These are phyloP conservation scores for Intellagama lesueurii DNA, from an alignment of 2,797 vertebrate species.

Conservation along the genomic window DNA sequence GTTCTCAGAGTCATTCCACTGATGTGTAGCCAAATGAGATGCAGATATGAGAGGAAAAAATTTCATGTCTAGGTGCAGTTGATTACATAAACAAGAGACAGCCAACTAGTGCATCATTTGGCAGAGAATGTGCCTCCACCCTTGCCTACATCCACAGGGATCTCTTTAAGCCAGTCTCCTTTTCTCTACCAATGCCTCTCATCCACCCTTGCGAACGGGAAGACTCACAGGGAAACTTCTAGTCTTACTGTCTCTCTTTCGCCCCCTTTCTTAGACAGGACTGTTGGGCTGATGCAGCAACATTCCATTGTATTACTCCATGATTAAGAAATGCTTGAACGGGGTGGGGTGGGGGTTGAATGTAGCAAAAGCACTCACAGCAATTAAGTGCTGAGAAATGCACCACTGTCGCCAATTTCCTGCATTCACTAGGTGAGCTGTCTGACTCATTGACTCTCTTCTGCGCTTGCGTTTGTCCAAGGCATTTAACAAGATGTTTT, in stretches of 20 bases:
- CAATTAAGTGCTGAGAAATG: conserved; percentile 5
- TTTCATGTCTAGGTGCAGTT: too few relatives aligned
- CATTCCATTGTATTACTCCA: not conserved
- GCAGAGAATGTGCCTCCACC: not conserved
- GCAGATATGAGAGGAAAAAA: not conserved
- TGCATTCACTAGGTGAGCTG: not conserved
- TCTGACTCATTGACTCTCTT: conserved; percentile 27
- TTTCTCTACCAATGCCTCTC: not conserved
- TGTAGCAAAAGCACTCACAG: not conserved
- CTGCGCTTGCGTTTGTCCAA: not conserved
- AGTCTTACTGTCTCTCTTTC: not conserved
- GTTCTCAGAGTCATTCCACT: not conserved
- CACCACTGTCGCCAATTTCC: not conserved
- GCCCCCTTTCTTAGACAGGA: not conserved
- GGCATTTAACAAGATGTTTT: conserved; percentile 13
- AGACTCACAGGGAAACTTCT: not conserved
- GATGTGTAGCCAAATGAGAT: not conserved
- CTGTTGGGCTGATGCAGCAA: not conserved
- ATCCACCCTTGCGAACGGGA: not conserved
- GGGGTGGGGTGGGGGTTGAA: not conserved
- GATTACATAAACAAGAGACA: not conserved
- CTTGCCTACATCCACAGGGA: not conserved
- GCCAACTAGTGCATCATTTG: too few relatives aligned
- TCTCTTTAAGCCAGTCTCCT: not conserved
- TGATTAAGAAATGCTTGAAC: conserved; percentile 18